phyloP scores from a whole-genome alignment of 2,888 invertebrate genomes.

The Acleris cristana region DNA sequence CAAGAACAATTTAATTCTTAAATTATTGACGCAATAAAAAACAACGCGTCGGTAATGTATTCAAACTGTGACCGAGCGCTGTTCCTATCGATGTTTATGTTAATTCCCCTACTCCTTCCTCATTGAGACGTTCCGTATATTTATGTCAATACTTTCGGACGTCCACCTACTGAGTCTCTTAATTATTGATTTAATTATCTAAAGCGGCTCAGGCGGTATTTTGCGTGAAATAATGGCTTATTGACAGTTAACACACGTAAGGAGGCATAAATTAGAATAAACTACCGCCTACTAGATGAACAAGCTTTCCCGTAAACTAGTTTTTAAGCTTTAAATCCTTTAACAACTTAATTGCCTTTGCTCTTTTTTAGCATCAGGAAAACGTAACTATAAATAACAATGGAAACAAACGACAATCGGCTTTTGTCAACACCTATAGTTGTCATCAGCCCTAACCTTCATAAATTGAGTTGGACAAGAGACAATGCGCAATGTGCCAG shows the following conservation, averaged over 20 bases:
- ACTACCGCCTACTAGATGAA: conserved; percentile 13
- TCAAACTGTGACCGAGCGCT: conserved; percentile 68
- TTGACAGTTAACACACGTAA: conserved; percentile 33
- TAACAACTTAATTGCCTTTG: not conserved
- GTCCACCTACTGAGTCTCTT: conserved; percentile 50
- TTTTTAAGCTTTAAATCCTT: not conserved
- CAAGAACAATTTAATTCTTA: conserved; percentile 68
- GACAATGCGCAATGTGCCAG: conserved; percentile 51
- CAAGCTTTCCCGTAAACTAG: conserved; percentile 11
- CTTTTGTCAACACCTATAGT: conserved; percentile 18
- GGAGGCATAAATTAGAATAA: conserved; percentile 33
- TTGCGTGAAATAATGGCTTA: conserved; percentile 32
- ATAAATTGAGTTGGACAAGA: conserved; percentile 46
- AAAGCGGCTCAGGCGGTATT: conserved; percentile 18
- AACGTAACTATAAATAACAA: not conserved
- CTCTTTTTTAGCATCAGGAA: not conserved
- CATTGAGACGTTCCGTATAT: conserved; percentile 73
- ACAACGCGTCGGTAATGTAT: conserved; percentile 70
- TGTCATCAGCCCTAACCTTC: conserved; percentile 41
- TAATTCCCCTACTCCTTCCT: conserved; percentile 63
- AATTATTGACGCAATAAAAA: conserved; percentile 77
- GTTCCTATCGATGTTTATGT: conserved; percentile 75
- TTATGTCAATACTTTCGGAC: conserved; percentile 58
- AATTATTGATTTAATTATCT: conserved; percentile 35
- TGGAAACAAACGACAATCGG: conserved; percentile 6